phyloP scores from a whole-genome alignment of 2,797 vertebrate genomes.

The Platyrinchus mystaceus region DNA sequence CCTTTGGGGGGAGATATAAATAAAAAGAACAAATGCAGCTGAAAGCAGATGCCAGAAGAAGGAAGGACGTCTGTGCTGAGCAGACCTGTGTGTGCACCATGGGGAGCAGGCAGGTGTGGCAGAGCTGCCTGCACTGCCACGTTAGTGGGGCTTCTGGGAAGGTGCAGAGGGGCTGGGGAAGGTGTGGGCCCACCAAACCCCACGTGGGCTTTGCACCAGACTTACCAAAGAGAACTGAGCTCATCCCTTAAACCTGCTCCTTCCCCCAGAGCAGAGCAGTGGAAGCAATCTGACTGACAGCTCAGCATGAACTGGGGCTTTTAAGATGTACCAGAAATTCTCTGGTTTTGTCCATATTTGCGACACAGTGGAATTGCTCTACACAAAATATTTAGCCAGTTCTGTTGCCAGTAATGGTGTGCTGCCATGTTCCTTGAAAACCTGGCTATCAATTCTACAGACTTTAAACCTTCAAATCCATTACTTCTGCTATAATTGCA shows the following conservation, averaged over 20 bases:
- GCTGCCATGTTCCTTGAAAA: background rate
- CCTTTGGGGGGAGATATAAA: background rate
- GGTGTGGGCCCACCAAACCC: background rate
- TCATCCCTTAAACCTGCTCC: fast-evolving
- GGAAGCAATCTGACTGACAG: background rate
- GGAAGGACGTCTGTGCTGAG: background rate
- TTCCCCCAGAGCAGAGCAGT: background rate
- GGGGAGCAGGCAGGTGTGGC: background rate
- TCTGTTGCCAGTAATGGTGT: background rate
- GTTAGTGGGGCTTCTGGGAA: background rate
- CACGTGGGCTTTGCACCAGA: background rate
- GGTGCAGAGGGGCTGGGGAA: background rate
- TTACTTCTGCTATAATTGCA: background rate
- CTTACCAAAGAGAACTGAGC: background rate
- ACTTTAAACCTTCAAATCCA: background rate
- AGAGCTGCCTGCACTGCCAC: background rate
- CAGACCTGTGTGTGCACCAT: background rate
- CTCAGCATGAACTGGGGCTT: background rate
- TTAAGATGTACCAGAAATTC: background rate
- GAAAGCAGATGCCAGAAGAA: background rate
- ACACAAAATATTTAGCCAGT: background rate
- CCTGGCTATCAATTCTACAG: background rate
- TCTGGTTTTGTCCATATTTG: background rate
- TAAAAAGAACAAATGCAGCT: background rate
- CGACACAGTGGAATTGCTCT: background rate